Conservation (phyloP, 2,888 invertebrate genomes). For the Cremastinae sp. region DNA sequence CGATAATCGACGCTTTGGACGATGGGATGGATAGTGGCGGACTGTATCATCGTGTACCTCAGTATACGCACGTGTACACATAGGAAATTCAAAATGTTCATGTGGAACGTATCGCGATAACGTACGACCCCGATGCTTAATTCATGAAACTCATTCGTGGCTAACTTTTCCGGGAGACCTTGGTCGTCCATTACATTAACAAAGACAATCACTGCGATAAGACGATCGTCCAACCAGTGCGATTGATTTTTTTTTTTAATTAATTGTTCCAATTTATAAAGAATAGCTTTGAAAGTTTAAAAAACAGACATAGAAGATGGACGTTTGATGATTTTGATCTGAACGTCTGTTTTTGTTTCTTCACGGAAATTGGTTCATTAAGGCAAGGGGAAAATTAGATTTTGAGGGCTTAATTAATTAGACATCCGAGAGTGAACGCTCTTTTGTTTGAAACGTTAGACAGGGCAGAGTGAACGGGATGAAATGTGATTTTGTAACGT, state of each 20-base stretch:
- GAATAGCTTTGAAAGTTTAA: too few species aligned
- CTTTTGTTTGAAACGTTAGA: too few species aligned
- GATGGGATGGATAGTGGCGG: conserved; percentile 34
- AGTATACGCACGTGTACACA: conserved; percentile 1
- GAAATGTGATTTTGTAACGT: too few species aligned
- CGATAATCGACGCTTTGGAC: conserved; percentile 55
- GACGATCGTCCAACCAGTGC: background rate
- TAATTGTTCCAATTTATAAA: background rate
- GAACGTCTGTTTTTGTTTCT: too few species aligned
- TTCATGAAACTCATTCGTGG: conserved; percentile 67
- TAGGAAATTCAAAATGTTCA: background rate
- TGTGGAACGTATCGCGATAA: conserved; percentile 27
- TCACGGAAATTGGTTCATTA: too few species aligned
- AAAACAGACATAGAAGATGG: too few species aligned
- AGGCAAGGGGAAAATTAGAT: too few species aligned
- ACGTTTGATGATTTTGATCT: too few species aligned
- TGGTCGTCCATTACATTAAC: conserved; percentile 42
- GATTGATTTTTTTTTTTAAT: background rate
- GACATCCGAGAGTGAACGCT: too few species aligned
- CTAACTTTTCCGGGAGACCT: conserved; percentile 29
- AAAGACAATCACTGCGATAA: background rate
- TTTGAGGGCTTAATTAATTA: too few species aligned
- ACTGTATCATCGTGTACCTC: conserved; percentile 3
- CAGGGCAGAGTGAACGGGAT: too few species aligned
- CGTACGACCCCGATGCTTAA: conserved; percentile 67